These are phyloP conservation scores for Rutilus rutilus DNA, from an alignment of 2,113 vertebrate species.

Conservation along the genomic window DNA sequence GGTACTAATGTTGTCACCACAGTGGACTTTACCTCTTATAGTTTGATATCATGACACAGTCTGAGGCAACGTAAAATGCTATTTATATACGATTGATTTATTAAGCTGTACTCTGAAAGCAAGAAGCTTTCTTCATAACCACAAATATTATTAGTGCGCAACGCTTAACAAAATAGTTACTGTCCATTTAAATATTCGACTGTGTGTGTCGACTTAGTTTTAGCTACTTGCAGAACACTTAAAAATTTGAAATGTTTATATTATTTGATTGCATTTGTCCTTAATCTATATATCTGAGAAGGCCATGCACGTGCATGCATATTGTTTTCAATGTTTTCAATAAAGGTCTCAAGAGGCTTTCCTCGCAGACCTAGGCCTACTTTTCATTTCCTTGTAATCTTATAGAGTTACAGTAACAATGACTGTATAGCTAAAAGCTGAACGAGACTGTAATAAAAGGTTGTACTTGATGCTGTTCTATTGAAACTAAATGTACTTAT, in stretches of 20 bases:
- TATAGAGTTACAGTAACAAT: background rate
- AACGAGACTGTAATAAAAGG: background rate
- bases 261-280: background rate
- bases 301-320: background rate
- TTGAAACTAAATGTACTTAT: background rate
- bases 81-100: background rate
- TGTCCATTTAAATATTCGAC: too few relatives aligned
- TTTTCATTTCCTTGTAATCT: background rate
- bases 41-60: background rate
- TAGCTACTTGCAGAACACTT: background rate
- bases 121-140: too few relatives aligned
- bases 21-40: background rate
- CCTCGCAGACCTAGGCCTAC: slow-evolving; percentile 4
- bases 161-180: too few relatives aligned
- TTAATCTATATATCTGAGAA: background rate
- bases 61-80: background rate
- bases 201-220: background rate
- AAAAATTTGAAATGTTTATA: background rate
- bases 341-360: background rate
- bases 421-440: background rate
- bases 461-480: too few relatives aligned
- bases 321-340: background rate
- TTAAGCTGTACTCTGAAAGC: background rate
- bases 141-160: too few relatives aligned
- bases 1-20: background rate